These are phyloP conservation scores for Anolis apletophallus DNA, from an alignment of 2,797 vertebrate species.

Conservation along the genomic window DNA sequence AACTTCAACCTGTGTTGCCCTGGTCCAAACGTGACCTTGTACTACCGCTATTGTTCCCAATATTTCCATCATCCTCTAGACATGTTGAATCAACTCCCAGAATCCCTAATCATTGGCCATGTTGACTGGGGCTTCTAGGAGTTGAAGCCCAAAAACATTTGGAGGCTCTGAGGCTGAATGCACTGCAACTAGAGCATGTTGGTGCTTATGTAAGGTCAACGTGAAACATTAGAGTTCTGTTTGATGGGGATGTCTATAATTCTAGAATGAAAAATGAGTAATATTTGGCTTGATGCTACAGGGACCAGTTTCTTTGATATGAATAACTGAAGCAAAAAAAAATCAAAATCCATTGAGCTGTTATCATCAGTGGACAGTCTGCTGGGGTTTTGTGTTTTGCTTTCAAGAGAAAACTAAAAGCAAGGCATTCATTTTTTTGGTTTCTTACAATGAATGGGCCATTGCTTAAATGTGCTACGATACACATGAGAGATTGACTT, in stretches of 20 bases:
- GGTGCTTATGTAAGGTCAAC: background rate
- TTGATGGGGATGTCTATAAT: background rate
- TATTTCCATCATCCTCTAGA: too few relatives aligned
- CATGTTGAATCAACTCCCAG: too few relatives aligned
- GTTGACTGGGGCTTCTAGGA: too few relatives aligned
- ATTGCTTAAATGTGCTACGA: background rate
- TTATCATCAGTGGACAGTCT: slow-evolving; percentile 10
- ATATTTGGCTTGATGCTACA: background rate
- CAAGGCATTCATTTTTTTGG: background rate
- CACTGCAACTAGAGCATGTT: too few relatives aligned
- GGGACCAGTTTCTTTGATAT: background rate
- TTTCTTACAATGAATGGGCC: background rate
- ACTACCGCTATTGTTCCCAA: too few relatives aligned
- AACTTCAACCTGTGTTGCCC: background rate
- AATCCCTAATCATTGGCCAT: too few relatives aligned
- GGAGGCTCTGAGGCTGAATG: too few relatives aligned
- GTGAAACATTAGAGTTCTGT: background rate
- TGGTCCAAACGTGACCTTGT: too few relatives aligned
- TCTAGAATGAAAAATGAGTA: background rate
- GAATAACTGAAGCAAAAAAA: background rate
- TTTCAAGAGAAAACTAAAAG: background rate
- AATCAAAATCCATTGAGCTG: slow-evolving; percentile 2
- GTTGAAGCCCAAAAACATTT: too few relatives aligned
- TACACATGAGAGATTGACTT: background rate
- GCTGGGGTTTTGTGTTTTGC: background rate